Conservation (phyloP, 2,888 invertebrate genomes). For the Bombylius discolor region DNA sequence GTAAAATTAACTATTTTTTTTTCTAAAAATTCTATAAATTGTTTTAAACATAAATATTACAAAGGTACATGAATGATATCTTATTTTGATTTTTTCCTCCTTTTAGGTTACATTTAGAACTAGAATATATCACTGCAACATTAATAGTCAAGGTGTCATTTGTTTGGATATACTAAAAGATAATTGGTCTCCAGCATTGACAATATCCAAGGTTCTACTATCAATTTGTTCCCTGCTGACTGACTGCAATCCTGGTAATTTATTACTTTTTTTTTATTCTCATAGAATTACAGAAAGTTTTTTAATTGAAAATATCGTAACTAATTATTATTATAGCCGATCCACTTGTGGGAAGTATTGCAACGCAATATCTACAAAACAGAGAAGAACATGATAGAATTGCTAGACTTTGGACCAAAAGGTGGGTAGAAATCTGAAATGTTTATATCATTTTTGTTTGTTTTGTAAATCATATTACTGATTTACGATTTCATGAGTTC, state of each 20-base stretch:
- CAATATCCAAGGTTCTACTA: conserved; percentile 92
- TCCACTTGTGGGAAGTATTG: conserved; percentile 94
- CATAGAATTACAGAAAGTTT: too few species aligned
- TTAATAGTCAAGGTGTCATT: conserved; percentile 96
- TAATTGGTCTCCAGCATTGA: conserved; percentile 98
- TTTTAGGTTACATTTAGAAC: conserved; percentile 77
- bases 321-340: conserved; percentile 54
- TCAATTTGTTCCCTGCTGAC: conserved; percentile 96
- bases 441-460: background rate
- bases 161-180: conserved; percentile 96
- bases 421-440: conserved; percentile 42
- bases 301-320: too few species aligned
- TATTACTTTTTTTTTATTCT: background rate
- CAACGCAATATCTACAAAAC: conserved; percentile 94
- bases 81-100: conserved; percentile 5
- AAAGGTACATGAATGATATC: background rate
- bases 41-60: background rate
- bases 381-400: conserved; percentile 96
- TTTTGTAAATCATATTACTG: background rate
- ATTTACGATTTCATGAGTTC: background rate
- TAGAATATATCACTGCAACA: conserved; percentile 98
- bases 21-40: background rate
- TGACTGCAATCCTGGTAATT: conserved; percentile 93
- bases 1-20: conserved; percentile 2
- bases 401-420: conserved; percentile 96